Base-by-base conservation (phyloP, 2,113 vertebrate species). In the Grus americana region DNA sequence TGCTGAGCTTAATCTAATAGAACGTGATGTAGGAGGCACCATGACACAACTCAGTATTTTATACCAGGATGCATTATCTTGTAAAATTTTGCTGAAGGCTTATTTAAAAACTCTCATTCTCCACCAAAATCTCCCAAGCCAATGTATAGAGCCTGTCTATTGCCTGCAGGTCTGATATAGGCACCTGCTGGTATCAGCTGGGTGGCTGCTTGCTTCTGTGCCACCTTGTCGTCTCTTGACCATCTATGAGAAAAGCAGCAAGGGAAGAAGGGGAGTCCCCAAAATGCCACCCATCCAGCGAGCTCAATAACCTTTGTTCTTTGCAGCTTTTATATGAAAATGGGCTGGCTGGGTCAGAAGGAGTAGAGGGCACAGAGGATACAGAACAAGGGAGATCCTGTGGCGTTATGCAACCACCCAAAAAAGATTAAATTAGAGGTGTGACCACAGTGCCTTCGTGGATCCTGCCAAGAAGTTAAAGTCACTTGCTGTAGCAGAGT, bases 391-490 rank as follows among this genome's bases (percentile, higher is more conserved):
- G 42, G n/a, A 36, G 34, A 76, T 85, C 49, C 70, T 30, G 78
- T 42, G 38, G 32, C 40, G 0, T 0, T 19, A 23, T 17, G 66
- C 66, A 94, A 15, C 54, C 80, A 79, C 58, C 66, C 58, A 26
- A 65, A 94, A 54, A 62, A 70, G n/a, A 68, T 95, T 34, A 66
- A 91, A 90, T 95, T 50, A 88, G 58, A 91, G 74, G 89, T 79
- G 89, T 73, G 80, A 95, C 24, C 66, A 65, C 40, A 63, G 38
- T 2, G 2, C 19, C 54, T 70, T 85, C 46, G 12, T 80, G 81
- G 84, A 62, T 42, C 22, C 74, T 76, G 67, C 84, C 46, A 55
- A 93, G 81, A 26, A 95, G 62, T 91, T 95, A 86, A 93, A 95
- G 81, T 54, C 71, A 66, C 32, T 95, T 67, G 78, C 81, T 80